Percentiles rank a stretch among this genome's conserved stretches.
Conservation (phyloP, 2,888 invertebrate species). For the Cephalotes varians region DNA sequence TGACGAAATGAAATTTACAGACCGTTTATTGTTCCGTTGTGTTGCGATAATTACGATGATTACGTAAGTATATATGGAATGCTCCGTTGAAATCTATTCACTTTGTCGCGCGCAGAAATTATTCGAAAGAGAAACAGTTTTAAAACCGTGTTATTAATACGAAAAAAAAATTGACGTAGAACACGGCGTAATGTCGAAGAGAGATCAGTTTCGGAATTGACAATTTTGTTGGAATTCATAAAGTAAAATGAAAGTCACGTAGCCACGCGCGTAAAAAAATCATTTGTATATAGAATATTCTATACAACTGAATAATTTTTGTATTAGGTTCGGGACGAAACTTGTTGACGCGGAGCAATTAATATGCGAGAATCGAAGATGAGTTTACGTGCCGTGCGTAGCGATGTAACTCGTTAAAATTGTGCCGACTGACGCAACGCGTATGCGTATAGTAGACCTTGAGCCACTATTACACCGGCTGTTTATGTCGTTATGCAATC, state of each 20-base stretch:
- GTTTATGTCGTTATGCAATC: constrained; percentile 81
- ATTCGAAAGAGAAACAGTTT: background rate
- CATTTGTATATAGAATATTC: background rate
- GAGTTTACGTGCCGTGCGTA: constrained; percentile 39
- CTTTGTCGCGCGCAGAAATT: background rate
- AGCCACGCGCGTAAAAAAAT: background rate
- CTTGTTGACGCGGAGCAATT: background rate
- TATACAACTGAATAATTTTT: background rate
- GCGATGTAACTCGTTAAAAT: constrained; percentile 52
- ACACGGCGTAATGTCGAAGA: background rate
- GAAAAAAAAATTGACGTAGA: background rate
- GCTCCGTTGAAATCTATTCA: background rate
- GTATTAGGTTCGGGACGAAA: background rate
- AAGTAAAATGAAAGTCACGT: background rate
- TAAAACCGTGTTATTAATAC: background rate
- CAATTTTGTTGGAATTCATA: background rate
- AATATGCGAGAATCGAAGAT: constrained; percentile 35
- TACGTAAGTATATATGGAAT: constrained; percentile 17
- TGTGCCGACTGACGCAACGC: constrained; percentile 54
- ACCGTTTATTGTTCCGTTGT: constrained; percentile 44
- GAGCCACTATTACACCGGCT: constrained; percentile 81
- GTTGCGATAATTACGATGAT: constrained; percentile 25
- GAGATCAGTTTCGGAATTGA: background rate
- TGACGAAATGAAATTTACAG: constrained; percentile 35
- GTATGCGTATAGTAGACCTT: constrained; percentile 77